Percentiles rank a stretch among this genome's conserved stretches.
phyloP scores from a whole-genome alignment of 2,113 vertebrate species.

The Philantomba maxwellii region DNA sequence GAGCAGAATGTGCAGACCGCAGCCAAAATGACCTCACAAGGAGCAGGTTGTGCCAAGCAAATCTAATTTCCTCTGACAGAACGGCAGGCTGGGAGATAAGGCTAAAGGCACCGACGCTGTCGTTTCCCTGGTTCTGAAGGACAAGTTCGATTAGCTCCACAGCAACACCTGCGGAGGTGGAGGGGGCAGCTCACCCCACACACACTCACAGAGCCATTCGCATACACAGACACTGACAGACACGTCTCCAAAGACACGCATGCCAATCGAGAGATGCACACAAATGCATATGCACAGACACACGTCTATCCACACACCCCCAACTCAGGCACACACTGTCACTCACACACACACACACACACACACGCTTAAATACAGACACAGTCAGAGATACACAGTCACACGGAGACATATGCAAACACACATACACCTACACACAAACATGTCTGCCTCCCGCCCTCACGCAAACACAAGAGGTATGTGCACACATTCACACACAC shows the following conservation, averaged over 20 bases:
- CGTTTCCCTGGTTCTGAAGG: slow-evolving; percentile 10
- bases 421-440: neutral
- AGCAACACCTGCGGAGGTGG: neutral
- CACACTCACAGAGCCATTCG: neutral
- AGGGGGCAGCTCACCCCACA: neutral
- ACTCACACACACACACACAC: neutral
- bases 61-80: slow-evolving; percentile 42
- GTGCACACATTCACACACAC: neutral
- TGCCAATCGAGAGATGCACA: neutral
- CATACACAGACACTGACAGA: neutral
- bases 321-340: neutral
- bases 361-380: neutral
- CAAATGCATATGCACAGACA: neutral
- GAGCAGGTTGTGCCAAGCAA: slow-evolving; percentile 29
- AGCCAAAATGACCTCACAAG: slow-evolving; percentile 46
- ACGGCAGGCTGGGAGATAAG: slow-evolving; percentile 23
- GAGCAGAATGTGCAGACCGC: neutral
- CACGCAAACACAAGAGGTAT: neutral
- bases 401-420: neutral
- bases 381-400: neutral
- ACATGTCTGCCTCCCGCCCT: neutral
- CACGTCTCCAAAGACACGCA: neutral
- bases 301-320: neutral
- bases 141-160: neutral
- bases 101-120: neutral